phyloP scores from a whole-genome alignment of 2,797 vertebrate species.

The Margarornis squamiger region DNA sequence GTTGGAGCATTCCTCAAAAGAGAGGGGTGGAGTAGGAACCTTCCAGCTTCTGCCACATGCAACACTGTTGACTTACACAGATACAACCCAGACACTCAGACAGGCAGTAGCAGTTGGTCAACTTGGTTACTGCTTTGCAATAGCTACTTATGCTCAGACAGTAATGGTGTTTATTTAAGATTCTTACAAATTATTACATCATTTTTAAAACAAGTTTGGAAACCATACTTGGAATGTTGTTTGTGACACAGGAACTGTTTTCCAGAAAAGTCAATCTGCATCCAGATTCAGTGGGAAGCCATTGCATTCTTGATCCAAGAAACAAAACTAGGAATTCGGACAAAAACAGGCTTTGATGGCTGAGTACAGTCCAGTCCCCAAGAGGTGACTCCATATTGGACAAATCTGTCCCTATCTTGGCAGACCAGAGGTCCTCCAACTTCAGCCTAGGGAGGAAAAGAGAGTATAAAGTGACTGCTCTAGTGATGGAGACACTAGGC shows the following conservation, averaged over 20 bases:
- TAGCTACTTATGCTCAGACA: not conserved
- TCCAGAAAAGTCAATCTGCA: not conserved
- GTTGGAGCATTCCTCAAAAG: not conserved
- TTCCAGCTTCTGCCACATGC: not conserved
- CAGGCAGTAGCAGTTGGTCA: not conserved
- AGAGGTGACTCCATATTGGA: not conserved
- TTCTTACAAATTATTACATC: not conserved
- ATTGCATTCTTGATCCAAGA: slow-evolving; percentile 41
- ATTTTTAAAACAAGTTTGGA: not conserved
- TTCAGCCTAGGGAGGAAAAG: slow-evolving; percentile 29
- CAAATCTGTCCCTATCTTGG: slow-evolving; percentile 12
- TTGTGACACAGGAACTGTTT: not conserved
- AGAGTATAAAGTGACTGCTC: not conserved
- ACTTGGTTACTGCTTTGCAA: not conserved
- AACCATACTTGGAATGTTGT: not conserved
- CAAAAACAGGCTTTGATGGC: slow-evolving; percentile 9
- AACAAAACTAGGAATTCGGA: not conserved
- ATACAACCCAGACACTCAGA: not conserved
- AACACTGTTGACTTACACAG: not conserved
- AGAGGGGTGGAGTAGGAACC: not conserved
- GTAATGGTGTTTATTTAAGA: slow-evolving; percentile 36
- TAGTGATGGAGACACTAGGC: not conserved
- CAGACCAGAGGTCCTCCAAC: slow-evolving; percentile 21
- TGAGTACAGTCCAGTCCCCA: not conserved
- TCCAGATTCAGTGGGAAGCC: not conserved